Conservation (phyloP, 2,797 vertebrate species). For the Nannoperca obscura region DNA sequence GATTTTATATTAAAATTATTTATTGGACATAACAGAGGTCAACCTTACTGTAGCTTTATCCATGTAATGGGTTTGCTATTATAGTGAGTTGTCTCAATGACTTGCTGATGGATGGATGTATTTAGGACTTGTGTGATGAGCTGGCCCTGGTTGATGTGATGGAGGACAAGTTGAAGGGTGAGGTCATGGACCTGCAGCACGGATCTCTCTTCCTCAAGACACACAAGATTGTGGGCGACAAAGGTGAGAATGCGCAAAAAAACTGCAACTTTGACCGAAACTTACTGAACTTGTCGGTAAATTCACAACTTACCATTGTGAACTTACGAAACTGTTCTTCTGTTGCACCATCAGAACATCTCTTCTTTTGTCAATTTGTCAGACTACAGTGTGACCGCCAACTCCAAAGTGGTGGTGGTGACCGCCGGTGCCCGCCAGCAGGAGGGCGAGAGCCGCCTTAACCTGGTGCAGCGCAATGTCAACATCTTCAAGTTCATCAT, state of each 20-base stretch:
- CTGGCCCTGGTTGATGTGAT: slow-evolving; percentile 97
- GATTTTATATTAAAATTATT: background rate
- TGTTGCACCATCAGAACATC: background rate
- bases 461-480: slow-evolving; percentile 97
- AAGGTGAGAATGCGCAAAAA: slow-evolving; percentile 83
- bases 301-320: too few species aligned
- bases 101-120: background rate
- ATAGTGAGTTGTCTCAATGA: background rate
- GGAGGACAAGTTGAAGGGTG: slow-evolving; percentile 97
- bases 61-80: background rate
- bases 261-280: background rate
- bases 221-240: slow-evolving; percentile 93
- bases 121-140: slow-evolving; percentile 94
- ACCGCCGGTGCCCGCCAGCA: slow-evolving; percentile 97
- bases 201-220: slow-evolving; percentile 96
- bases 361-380: slow-evolving; percentile 39
- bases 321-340: background rate
- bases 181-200: slow-evolving; percentile 96
- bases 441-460: slow-evolving; percentile 97
- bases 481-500: slow-evolving; percentile 99
- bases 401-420: slow-evolving; percentile 95
- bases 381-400: slow-evolving; percentile 95
- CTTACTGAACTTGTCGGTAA: background rate
- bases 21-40: background rate
- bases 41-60: background rate